A percentile compares a stretch with the other conserved stretches of the same genome.
Evolutionary conservation across 2,888 invertebrate genomes (phyloP).

Genomic region (Falcaria lacertinaria): DNA sequence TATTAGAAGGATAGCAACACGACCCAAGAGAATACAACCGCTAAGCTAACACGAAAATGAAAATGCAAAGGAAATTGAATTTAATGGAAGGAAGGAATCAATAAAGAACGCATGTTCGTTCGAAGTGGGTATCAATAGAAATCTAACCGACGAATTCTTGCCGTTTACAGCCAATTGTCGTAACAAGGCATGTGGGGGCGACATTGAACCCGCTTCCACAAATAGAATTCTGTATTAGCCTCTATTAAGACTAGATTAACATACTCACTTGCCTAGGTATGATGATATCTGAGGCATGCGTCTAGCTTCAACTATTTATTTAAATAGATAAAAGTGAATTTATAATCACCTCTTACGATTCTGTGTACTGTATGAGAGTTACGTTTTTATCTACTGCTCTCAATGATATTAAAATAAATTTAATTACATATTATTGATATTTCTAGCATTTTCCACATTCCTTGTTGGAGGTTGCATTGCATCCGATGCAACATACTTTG

Average conservation of each 20-base stretch:
- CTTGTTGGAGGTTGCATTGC: no score
- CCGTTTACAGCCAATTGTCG: conserved; percentile 17
- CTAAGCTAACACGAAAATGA: no score
- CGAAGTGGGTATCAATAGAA: conserved; percentile 22
- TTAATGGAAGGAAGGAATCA: conserved; percentile 18
- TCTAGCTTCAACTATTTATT: neutral
- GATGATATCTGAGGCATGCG: neutral
- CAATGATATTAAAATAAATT: no score
- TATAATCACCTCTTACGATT: no score
- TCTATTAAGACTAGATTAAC: neutral
- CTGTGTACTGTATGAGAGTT: no score
- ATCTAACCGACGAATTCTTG: conserved; percentile 7
- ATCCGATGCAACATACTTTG: no score
- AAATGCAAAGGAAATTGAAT: neutral
- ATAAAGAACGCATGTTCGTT: conserved; percentile 17
- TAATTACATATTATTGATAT: no score
- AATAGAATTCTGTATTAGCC: conserved; percentile 23
- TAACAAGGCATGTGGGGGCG: conserved; percentile 20
- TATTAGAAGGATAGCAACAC: no score
- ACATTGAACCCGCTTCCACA: conserved; percentile 37
- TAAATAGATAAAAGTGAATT: no score
- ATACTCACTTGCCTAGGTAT: neutral
- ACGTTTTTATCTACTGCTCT: no score
- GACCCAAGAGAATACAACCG: no score
- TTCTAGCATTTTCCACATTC: no score